Evolutionary conservation across 2,888 invertebrate genomes (phyloP).

Genomic region (Laspeyria flexula): DNA sequence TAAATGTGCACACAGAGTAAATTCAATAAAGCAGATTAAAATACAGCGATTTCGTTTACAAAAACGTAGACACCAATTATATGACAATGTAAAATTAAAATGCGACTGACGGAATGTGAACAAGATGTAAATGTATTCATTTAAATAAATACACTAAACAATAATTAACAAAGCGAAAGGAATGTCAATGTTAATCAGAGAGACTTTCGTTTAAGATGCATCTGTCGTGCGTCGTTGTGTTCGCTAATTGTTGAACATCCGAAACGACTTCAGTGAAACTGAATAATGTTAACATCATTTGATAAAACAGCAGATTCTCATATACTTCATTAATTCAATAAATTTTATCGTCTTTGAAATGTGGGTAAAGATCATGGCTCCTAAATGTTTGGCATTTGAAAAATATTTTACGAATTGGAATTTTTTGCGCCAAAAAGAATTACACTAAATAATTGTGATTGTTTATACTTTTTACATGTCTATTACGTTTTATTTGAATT

Average conservation of each 20-base stretch:
- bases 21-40: too few species aligned
- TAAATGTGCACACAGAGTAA: too few species aligned
- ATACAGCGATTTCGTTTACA: too few species aligned
- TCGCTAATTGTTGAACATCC: slow-evolving; percentile 46
- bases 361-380: slow-evolving; percentile 32
- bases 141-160: slow-evolving; percentile 33
- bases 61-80: background rate
- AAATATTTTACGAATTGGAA: too few species aligned
- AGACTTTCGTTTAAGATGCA: slow-evolving; percentile 52
- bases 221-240: slow-evolving; percentile 49
- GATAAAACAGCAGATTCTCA: slow-evolving; percentile 12
- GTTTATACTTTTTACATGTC: too few species aligned
- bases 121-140: slow-evolving; percentile 23
- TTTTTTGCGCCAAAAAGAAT: too few species aligned
- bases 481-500: background rate
- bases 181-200: slow-evolving; percentile 34
- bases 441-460: too few species aligned
- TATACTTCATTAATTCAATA: slow-evolving; percentile 13
- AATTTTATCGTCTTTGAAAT: slow-evolving; percentile 23
- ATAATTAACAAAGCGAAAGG: slow-evolving; percentile 38
- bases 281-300: slow-evolving; percentile 18
- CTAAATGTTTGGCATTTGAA: background rate
- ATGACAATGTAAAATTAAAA: slow-evolving; percentile 20
- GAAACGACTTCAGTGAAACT: slow-evolving; percentile 38
- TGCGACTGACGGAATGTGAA: slow-evolving; percentile 16